These are phyloP conservation scores for Micronycteris hirsuta DNA, from an alignment of 2,113 vertebrate species.

Conservation along the genomic window DNA sequence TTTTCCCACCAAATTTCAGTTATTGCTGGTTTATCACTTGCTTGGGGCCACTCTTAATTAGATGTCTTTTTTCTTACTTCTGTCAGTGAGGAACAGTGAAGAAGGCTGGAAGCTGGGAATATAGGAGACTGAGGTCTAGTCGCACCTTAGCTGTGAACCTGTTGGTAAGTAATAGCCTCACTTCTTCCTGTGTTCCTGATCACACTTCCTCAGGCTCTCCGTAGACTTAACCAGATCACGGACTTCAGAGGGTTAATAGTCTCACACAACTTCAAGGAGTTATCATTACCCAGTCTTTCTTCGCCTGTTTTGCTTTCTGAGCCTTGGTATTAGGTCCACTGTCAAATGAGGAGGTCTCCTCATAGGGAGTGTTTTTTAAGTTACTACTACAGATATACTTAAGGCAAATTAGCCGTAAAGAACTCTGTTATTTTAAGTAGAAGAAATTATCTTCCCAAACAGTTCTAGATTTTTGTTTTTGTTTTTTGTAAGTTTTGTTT, in stretches of 20 bases:
- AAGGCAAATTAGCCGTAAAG: not conserved
- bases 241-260: not conserved
- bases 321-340: not conserved
- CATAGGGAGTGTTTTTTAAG: not conserved
- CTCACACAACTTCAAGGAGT: not conserved
- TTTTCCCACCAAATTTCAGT: not conserved
- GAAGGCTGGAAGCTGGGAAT: not conserved
- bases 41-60: not conserved
- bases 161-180: not conserved
- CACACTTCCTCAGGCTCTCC: not conserved
- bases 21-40: not conserved
- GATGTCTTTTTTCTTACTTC: not conserved
- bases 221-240: not conserved
- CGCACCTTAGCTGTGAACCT: not conserved
- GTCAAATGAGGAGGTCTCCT: not conserved
- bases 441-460: not conserved
- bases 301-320: not conserved
- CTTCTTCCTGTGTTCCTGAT: not conserved
- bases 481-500: not conserved
- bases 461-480: not conserved
- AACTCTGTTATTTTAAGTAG: not conserved
- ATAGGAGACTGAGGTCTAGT: not conserved
- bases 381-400: not conserved
- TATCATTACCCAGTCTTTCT: not conserved
- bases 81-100: not conserved